Conservation (phyloP, 2,888 invertebrate genomes). For the Oligia latruncula region DNA sequence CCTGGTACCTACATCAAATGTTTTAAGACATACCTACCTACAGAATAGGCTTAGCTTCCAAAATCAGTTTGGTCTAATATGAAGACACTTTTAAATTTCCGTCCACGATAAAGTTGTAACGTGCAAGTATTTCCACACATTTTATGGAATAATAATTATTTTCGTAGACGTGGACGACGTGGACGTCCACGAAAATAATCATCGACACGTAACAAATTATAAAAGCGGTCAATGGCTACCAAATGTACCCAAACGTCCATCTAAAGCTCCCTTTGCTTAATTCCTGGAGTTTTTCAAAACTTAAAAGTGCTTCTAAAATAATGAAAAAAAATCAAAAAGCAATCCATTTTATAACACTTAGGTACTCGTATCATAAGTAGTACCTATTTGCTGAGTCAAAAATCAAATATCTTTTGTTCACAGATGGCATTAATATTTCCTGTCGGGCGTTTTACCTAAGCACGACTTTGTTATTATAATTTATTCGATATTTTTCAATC, state of each 20-base stretch:
- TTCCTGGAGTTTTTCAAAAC: not conserved
- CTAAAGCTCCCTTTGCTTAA: not conserved
- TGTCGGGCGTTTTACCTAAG: slow-evolving; percentile 32
- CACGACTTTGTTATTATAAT: slow-evolving; percentile 37
- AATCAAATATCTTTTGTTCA: slow-evolving; percentile 48
- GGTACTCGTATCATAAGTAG: slow-evolving; percentile 18
- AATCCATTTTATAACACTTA: slow-evolving; percentile 14
- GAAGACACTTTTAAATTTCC: not conserved
- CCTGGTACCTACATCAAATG: not conserved
- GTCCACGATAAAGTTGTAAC: not conserved
- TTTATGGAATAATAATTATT: not conserved
- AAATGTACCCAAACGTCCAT: not conserved
- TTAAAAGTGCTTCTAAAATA: not conserved
- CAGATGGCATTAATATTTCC: slow-evolving; percentile 44
- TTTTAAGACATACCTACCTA: not conserved
- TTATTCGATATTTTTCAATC: slow-evolving; percentile 53
- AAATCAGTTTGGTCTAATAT: too few species aligned
- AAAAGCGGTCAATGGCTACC: not conserved
- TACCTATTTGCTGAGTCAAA: slow-evolving; percentile 31
- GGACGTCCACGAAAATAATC: not conserved
- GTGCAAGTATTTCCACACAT: not conserved
- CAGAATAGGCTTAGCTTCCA: not conserved
- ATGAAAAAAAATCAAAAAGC: not conserved
- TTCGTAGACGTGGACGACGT: not conserved
- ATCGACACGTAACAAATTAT: not conserved